phyloP scores from a whole-genome alignment of 2,888 invertebrate genomes.

The Hoplodrina ambigua region DNA sequence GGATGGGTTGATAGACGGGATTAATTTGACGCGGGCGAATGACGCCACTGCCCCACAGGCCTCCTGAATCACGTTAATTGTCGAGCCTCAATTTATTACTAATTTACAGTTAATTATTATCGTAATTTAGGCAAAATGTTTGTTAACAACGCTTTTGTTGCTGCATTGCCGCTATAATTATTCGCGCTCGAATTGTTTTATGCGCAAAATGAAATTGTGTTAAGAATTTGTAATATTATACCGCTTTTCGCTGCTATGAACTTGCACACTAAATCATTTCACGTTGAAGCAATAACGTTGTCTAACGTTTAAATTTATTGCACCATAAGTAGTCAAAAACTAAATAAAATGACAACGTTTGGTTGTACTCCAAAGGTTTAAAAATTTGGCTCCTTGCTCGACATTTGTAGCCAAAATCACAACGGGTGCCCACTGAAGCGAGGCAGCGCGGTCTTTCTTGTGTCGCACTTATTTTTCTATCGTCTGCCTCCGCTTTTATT shows the following conservation, averaged over 20 bases:
- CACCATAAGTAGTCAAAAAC: slow-evolving; percentile 35
- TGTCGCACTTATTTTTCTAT: slow-evolving; percentile 48
- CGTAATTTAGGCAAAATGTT: slow-evolving; percentile 48
- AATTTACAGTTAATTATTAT: slow-evolving; percentile 59
- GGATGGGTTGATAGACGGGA: slow-evolving; percentile 63
- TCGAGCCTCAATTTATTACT: slow-evolving; percentile 60
- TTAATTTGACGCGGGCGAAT: slow-evolving; percentile 65
- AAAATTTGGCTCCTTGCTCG: slow-evolving; percentile 76
- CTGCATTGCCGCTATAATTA: slow-evolving; percentile 37
- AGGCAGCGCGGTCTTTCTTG: slow-evolving; percentile 41
- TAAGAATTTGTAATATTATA: slow-evolving; percentile 35
- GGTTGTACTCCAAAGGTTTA: slow-evolving; percentile 68
- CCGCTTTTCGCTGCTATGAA: slow-evolving; percentile 1
- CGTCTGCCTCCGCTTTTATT: slow-evolving; percentile 59
- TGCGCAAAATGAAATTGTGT: slow-evolving; percentile 19
- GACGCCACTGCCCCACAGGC: slow-evolving; percentile 34
- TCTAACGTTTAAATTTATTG: slow-evolving; percentile 28
- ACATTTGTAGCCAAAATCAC: slow-evolving; percentile 73
- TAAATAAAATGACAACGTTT: slow-evolving; percentile 61
- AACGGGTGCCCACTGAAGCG: slow-evolving; percentile 45
- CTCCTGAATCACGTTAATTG: slow-evolving; percentile 65
- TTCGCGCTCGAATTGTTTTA: slow-evolving; percentile 32
- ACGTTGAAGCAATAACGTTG: slow-evolving; percentile 28
- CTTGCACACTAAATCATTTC: slow-evolving; percentile 20
- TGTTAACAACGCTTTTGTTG: slow-evolving; percentile 40